Evolutionary conservation across 1,140 invertebrate genomes (phyloP).

Genomic region (Bathynomus jamesi): DNA sequence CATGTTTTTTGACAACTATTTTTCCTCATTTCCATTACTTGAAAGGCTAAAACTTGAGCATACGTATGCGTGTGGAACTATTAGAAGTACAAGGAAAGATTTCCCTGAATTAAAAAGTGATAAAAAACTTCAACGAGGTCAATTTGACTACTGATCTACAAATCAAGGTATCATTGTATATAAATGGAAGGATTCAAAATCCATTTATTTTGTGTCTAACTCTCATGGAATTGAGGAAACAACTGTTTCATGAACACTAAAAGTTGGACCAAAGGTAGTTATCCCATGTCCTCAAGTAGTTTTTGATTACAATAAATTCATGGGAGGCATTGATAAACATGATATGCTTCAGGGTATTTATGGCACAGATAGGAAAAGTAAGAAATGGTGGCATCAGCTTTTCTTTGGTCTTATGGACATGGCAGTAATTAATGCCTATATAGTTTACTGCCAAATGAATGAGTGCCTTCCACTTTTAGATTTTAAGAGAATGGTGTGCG

Average conservation of each 20-base stretch:
- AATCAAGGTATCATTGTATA: neutral
- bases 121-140: conserved; percentile 28
- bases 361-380: conserved; percentile 40
- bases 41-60: conserved; percentile 39
- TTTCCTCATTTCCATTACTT: conserved; percentile 41
- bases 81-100: conserved; percentile 38
- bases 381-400: conserved; percentile 42
- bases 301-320: conserved; percentile 42
- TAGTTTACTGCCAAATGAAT: conserved; percentile 21
- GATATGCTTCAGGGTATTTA: conserved; percentile 40
- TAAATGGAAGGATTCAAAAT: conserved; percentile 7
- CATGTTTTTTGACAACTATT: conserved; percentile 46
- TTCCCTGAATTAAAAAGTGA: conserved; percentile 23
- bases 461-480: too few relatives aligned
- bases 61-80: conserved; percentile 43
- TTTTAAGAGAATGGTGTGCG: neutral
- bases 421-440: conserved; percentile 39
- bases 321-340: conserved; percentile 42
- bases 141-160: conserved; percentile 22
- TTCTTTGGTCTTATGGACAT: conserved; percentile 41
- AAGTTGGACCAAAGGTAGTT: conserved; percentile 38
- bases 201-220: conserved; percentile 4
- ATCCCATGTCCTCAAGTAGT: conserved; percentile 38
- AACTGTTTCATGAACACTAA: conserved; percentile 17
- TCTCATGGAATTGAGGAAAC: neutral